Conservation (phyloP, 1,140 invertebrate species). For the Chlorops oryzae region DNA sequence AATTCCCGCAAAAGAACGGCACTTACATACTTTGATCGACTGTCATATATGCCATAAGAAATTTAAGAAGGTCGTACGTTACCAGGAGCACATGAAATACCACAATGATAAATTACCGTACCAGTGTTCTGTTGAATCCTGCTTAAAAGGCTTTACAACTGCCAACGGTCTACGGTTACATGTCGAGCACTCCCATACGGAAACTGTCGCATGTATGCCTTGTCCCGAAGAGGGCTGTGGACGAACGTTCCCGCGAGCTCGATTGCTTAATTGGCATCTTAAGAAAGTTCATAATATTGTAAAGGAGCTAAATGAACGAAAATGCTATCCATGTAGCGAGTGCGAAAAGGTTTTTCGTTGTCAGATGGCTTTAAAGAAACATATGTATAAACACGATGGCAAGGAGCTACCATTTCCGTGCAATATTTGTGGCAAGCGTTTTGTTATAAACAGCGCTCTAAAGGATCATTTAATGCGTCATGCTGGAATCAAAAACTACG, state of each 20-base stretch:
- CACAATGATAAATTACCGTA: constrained; percentile 41
- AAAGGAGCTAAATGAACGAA: constrained; percentile 33
- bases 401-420: constrained; percentile 54
- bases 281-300: constrained; percentile 39
- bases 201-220: constrained; percentile 32
- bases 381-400: constrained; percentile 53
- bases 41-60: constrained; percentile 44
- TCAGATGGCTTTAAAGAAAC: constrained; percentile 47
- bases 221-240: constrained; percentile 38
- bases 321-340: constrained; percentile 38
- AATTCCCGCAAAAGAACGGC: constrained; percentile 26
- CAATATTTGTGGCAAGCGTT: constrained; percentile 52
- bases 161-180: constrained; percentile 36
- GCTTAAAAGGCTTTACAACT: constrained; percentile 40
- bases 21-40: constrained; percentile 37
- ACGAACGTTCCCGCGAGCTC: constrained; percentile 35
- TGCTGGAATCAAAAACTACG: constrained; percentile 43
- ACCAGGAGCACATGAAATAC: constrained; percentile 43
- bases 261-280: constrained; percentile 42
- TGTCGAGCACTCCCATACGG: constrained; percentile 38
- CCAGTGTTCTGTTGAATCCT: constrained; percentile 37
- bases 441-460: constrained; percentile 38
- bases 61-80: constrained; percentile 39
- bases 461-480: constrained; percentile 44
- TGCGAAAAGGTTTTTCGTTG: constrained; percentile 43